These are phyloP conservation scores for Pocillopora verrucosa DNA, from an alignment of 64 coral and sea anemone genomes.

Conservation along the genomic window DNA sequence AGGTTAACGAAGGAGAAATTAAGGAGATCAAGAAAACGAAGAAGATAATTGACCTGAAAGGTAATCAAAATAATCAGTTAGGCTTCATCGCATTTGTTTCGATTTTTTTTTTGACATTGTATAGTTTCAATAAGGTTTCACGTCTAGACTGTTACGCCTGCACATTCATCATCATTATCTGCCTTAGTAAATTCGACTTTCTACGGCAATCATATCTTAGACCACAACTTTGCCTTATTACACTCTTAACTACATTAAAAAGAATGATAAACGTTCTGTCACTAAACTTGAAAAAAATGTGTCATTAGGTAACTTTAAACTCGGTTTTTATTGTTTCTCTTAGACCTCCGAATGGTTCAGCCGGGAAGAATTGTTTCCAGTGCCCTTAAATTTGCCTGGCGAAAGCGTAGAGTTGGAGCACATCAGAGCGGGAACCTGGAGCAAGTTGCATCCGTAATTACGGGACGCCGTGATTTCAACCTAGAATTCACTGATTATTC, in stretches of 20 bases:
- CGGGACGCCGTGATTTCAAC: neutral
- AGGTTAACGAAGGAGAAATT: neutral
- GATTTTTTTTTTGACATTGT: too few species aligned
- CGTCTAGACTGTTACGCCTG: neutral
- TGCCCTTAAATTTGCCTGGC: neutral
- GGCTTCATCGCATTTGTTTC: neutral
- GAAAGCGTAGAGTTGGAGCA: constrained; percentile 10
- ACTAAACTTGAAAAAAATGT: too few species aligned
- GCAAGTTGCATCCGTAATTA: constrained; percentile 39
- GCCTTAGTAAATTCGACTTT: too few species aligned
- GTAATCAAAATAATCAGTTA: neutral
- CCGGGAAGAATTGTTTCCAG: constrained; percentile 27
- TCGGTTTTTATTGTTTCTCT: neutral
- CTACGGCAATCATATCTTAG: too few species aligned
- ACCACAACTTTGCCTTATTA: neutral
- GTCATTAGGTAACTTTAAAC: too few species aligned
- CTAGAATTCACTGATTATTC: constrained; percentile 30
- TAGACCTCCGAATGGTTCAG: constrained; percentile 4
- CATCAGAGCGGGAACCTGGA: constrained; percentile 19
- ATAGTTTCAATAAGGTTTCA: too few species aligned
- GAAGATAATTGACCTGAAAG: constrained; percentile 25
- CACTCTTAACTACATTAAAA: neutral
- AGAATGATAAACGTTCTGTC: too few species aligned
- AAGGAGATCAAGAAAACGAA: neutral
- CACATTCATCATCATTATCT: too few species aligned